Percentiles rank a stretch among this genome's conserved stretches.
phyloP scores from a whole-genome alignment of 2,797 vertebrate genomes.

The Acrossocheilus fasciatus region DNA sequence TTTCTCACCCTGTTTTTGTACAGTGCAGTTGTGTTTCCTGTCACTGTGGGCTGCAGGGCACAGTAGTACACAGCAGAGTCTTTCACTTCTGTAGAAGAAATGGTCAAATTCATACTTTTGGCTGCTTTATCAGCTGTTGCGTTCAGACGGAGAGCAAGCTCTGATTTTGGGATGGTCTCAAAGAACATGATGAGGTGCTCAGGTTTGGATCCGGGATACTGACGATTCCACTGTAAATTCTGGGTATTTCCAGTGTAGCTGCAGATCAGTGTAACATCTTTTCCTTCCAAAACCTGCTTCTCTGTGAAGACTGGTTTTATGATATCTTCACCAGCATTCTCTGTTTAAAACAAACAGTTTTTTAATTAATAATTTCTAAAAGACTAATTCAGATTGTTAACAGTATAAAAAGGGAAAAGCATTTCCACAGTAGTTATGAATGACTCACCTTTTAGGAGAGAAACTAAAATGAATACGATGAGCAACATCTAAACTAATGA shows the following conservation, averaged over 20 bases:
- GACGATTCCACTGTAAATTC: slow-evolving; percentile 32
- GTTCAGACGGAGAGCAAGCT: slow-evolving; percentile 10
- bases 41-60: slow-evolving; percentile 41
- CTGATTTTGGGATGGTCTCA: not conserved
- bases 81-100: slow-evolving; percentile 47
- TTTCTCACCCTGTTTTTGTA: slow-evolving; percentile 1
- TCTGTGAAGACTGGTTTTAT: not conserved
- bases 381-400: not conserved
- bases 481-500: not conserved
- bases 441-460: slow-evolving; percentile 13
- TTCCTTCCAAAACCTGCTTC: not conserved
- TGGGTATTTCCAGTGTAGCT: not conserved
- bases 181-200: not conserved
- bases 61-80: slow-evolving; percentile 45
- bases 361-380: not conserved
- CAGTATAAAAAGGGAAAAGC: too few species aligned
- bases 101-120: slow-evolving; percentile 19
- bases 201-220: slow-evolving; percentile 15
- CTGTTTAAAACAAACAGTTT: not conserved
- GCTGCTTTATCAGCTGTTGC: not conserved
- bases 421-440: not conserved
- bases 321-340: not conserved
- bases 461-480: not conserved
- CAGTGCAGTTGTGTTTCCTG: slow-evolving; percentile 11
- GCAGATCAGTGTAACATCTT: slow-evolving; percentile 25